A percentile compares a stretch with the other conserved stretches of the same genome.
phyloP scores from a whole-genome alignment of 2,888 invertebrate genomes.

The Melanostoma scalare region DNA sequence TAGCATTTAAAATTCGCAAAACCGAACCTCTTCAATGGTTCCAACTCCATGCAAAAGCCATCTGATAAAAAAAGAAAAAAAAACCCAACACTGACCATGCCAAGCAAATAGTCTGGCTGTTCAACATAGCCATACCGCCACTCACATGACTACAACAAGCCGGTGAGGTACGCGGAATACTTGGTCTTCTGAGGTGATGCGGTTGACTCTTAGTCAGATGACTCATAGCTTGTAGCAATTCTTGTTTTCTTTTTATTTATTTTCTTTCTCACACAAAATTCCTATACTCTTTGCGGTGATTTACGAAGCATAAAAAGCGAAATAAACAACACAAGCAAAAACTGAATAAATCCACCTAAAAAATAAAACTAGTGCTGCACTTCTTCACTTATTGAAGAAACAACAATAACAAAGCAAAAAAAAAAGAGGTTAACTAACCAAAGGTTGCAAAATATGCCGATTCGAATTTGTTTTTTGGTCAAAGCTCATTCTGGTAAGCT shows the following conservation, averaged over 20 bases:
- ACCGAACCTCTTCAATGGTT: no score
- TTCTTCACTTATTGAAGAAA: slow-evolving; percentile 15
- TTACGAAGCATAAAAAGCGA: slow-evolving; percentile 20
- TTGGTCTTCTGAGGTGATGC: no score
- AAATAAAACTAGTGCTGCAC: slow-evolving; percentile 2
- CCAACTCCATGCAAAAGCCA: no score
- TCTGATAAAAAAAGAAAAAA: no score
- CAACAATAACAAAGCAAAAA: slow-evolving; percentile 10
- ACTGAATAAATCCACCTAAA: slow-evolving; percentile 8
- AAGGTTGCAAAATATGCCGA: slow-evolving; percentile 51
- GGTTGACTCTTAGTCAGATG: slow-evolving; percentile 15
- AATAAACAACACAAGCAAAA: slow-evolving; percentile 44
- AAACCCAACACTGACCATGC: no score
- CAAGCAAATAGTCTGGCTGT: no score
- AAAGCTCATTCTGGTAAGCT: slow-evolving; percentile 37
- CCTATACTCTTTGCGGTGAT: slow-evolving; percentile 19
- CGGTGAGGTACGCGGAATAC: not conserved
- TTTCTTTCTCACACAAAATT: slow-evolving; percentile 52
- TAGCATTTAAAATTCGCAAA: no score
- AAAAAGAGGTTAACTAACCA: slow-evolving; percentile 54
- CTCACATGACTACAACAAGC: not conserved
- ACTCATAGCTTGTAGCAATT: slow-evolving; percentile 41
- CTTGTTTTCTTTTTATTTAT: slow-evolving; percentile 29
- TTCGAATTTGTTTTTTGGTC: slow-evolving; percentile 19
- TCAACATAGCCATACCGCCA: no score